Conservation (phyloP, 2,888 invertebrate genomes). For the Cyaniris semiargus region DNA sequence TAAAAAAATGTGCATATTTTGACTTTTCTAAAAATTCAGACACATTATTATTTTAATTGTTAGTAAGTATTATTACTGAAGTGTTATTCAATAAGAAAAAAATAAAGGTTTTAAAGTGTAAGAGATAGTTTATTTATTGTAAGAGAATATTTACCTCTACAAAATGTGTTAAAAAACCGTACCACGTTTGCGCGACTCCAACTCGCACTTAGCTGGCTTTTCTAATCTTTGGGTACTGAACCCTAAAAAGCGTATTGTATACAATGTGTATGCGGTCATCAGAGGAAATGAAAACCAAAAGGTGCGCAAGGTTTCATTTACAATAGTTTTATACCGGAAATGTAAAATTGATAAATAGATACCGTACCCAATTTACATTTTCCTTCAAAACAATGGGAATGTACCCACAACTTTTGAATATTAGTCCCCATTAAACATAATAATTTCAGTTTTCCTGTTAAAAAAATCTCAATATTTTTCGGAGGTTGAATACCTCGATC, state of each 20-base stretch:
- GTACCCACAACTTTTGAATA: not conserved
- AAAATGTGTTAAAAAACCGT: not conserved
- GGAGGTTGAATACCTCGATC: no score
- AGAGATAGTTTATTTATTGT: not conserved
- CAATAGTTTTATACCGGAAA: conserved; percentile 2
- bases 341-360: not conserved
- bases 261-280: not conserved
- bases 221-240: no score
- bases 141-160: not conserved
- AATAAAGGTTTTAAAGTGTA: no score
- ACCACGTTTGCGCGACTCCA: no score
- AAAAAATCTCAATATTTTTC: not conserved
- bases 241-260: not conserved
- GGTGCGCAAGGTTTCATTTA: not conserved
- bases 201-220: not conserved
- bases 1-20: no score
- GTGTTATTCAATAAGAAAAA: no score
- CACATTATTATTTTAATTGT: no score
- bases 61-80: no score
- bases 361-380: not conserved
- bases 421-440: not conserved
- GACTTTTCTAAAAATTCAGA: no score
- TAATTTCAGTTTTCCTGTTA: not conserved
- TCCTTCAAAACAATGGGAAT: not conserved
- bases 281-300: not conserved